These are phyloP conservation scores for Stomatorhinus walkeri DNA, from an alignment of 2,797 vertebrate genomes.

Conservation along the genomic window DNA sequence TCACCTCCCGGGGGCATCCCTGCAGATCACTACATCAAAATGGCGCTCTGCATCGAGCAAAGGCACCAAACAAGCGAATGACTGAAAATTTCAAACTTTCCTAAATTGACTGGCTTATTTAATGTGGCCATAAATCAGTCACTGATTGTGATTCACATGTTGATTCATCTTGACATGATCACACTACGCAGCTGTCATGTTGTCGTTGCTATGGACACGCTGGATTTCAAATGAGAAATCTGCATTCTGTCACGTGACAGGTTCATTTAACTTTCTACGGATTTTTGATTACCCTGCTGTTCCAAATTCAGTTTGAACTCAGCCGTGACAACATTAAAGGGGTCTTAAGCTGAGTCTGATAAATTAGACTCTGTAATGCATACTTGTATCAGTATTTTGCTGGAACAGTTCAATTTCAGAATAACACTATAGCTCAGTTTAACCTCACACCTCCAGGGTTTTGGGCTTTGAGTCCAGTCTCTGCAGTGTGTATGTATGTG, in stretches of 20 bases:
- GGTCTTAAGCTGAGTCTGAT: neutral
- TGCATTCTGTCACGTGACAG: neutral
- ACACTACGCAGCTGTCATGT: neutral
- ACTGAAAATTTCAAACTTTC: neutral
- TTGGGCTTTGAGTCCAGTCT: neutral
- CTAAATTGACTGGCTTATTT: neutral
- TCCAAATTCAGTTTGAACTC: neutral
- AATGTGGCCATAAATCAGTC: neutral
- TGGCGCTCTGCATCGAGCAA: neutral
- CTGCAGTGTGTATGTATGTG: neutral
- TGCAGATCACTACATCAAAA: neutral
- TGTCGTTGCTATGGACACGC: neutral
- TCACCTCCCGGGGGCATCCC: constrained; percentile 20
- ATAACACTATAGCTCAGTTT: neutral
- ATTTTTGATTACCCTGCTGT: neutral
- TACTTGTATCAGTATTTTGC: neutral
- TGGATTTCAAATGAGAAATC: neutral
- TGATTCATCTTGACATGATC: neutral
- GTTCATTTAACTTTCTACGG: neutral
- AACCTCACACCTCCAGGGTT: neutral
- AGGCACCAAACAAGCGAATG: neutral
- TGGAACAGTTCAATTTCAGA: neutral
- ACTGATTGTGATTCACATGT: neutral
- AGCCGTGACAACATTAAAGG: neutral
- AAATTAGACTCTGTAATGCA: neutral